Percentiles rank a stretch among this genome's conserved stretches.
phyloP scores from a whole-genome alignment of 2,797 vertebrate genomes.

The Neoniphon sammara region DNA sequence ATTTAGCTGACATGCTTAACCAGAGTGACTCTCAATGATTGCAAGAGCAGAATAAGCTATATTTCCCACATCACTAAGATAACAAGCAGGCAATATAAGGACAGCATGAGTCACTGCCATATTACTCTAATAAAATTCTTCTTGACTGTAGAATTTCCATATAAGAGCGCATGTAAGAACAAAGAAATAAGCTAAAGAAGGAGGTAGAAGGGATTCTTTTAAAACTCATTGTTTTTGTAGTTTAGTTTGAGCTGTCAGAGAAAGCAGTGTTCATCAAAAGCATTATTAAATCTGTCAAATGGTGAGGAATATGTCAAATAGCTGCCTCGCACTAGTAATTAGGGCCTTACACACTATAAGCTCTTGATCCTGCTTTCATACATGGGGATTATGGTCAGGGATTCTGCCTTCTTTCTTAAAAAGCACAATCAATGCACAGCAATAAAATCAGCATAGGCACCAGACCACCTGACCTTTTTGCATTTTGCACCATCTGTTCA shows the following conservation, averaged over 20 bases:
- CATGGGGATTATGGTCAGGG: slow-evolving; percentile 76
- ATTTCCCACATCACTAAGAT: no score
- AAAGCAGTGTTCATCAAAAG: slow-evolving; percentile 34
- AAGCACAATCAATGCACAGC: slow-evolving; percentile 55
- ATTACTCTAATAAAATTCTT: no score
- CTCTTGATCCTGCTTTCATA: slow-evolving; percentile 77
- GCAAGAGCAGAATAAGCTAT: no score
- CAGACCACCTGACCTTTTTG: slow-evolving; percentile 57
- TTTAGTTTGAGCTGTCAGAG: slow-evolving; percentile 13
- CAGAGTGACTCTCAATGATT: no score
- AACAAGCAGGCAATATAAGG: no score
- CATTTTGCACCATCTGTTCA: slow-evolving; percentile 64
- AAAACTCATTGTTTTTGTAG: neutral
- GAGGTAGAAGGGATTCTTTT: neutral
- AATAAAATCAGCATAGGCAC: slow-evolving; percentile 20
- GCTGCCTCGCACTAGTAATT: slow-evolving; percentile 74
- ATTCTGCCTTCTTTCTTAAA: slow-evolving; percentile 75
- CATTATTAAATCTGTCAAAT: slow-evolving; percentile 44
- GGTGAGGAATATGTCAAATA: slow-evolving; percentile 48
- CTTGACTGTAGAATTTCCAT: no score
- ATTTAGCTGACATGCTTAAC: no score
- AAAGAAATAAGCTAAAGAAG: neutral
- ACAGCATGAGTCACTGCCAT: no score
- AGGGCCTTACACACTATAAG: slow-evolving; percentile 72
- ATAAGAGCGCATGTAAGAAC: no score